Conservation (phyloP, 2,797 vertebrate genomes). For the Hozukius guyotensis region DNA sequence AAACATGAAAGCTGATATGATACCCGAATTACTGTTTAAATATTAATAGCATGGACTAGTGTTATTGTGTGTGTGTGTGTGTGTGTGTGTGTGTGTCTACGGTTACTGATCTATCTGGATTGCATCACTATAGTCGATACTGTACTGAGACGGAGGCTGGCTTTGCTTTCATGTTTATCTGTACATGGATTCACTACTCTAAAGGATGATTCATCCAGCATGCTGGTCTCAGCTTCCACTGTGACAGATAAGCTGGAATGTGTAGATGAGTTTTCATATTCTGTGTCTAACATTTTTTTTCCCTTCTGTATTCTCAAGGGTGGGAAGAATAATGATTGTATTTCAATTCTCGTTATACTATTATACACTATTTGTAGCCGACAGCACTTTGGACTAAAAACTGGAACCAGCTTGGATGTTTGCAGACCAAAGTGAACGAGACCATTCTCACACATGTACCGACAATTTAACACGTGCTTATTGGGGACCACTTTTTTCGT, state of each 20-base stretch:
- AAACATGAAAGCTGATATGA: slow-evolving; percentile 27
- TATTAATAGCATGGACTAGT: slow-evolving; percentile 32
- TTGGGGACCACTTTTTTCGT: too few species aligned
- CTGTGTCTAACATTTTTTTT: background rate
- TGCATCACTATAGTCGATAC: slow-evolving; percentile 37
- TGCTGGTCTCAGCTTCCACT: background rate
- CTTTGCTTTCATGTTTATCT: slow-evolving; percentile 33
- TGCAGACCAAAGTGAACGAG: background rate
- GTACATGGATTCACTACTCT: background rate
- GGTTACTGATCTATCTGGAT: slow-evolving; percentile 40
- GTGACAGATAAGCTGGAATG: background rate
- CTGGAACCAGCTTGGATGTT: background rate
- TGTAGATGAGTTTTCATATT: background rate
- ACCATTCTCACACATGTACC: too few species aligned
- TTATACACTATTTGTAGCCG: background rate
- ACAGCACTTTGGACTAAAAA: background rate
- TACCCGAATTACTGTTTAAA: slow-evolving; percentile 16
- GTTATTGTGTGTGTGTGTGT: background rate
- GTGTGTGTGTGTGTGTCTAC: background rate
- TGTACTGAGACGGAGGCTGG: slow-evolving; percentile 21
- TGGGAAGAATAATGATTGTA: background rate
- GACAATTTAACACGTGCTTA: too few species aligned
- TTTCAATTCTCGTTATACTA: background rate
- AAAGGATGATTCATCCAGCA: slow-evolving; percentile 20
- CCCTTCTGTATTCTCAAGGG: background rate